Evolutionary conservation across 2,797 vertebrate species (phyloP).

Genomic region (Cyprinella venusta): DNA sequence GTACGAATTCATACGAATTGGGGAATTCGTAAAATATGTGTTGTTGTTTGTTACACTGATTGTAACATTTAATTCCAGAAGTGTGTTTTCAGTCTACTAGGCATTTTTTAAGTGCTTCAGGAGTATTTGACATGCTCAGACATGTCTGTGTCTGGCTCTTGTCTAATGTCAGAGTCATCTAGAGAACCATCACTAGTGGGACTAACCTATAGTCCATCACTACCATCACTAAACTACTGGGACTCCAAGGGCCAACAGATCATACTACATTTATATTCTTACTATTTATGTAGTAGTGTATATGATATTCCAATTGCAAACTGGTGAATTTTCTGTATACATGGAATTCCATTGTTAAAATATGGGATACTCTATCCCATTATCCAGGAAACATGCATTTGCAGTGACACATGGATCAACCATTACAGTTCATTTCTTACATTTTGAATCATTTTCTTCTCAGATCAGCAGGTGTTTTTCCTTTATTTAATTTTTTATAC

Average conservation of each 20-base stretch:
- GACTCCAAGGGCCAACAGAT: too few relatives aligned
- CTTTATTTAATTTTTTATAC: neutral
- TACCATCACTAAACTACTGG: too few relatives aligned
- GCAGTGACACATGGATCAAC: neutral
- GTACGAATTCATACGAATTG: too few relatives aligned
- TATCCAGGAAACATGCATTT: neutral
- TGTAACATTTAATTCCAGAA: neutral
- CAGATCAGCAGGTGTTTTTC: neutral
- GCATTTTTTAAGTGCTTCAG: slow-evolving; percentile 65
- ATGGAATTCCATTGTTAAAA: neutral
- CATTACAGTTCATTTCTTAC: neutral
- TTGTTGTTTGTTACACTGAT: too few relatives aligned
- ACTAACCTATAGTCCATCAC: too few relatives aligned
- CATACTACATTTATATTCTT: neutral
- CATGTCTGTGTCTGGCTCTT: slow-evolving; percentile 32
- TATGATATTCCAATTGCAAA: neutral
- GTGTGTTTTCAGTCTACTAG: slow-evolving; percentile 33
- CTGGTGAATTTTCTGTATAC: neutral
- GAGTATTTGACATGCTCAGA: slow-evolving; percentile 58
- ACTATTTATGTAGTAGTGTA: neutral
- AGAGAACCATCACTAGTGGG: neutral
- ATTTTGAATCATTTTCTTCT: neutral
- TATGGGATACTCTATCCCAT: neutral
- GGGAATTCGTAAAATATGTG: too few relatives aligned
- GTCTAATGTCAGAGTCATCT: neutral